Evolutionary conservation across 92 coral and sea anemone genomes (phyloP), one percentile per base, ranked within the genome.

Genomic region (Siderastrea radians): DNA sequence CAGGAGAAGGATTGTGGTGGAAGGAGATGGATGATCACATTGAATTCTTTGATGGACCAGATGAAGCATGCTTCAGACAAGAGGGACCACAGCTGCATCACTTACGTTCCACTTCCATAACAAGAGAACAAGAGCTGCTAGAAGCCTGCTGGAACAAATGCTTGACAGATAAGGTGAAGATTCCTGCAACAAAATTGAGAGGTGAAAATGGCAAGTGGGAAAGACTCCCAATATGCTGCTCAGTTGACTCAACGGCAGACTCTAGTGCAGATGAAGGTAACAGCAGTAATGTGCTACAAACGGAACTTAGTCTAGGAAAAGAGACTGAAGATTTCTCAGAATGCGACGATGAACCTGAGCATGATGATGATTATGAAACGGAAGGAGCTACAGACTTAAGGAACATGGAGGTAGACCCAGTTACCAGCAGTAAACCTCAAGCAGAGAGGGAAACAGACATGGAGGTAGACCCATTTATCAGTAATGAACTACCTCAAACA

Each of bases 1-100:
- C 89, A 64, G 95, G 94, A 48, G 76, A 87, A 52, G 82, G 94
- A 0, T 80, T 89, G 0, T 92, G 95, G 92, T 91, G 97, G 96
- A 88, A 48, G 7, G 93, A 92, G 77, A 66, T 47, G 17, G 90
- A 86, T 61, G 86, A 83, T 50, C 16, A 51, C 70, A 86, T 89
- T 72, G 90, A 92, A 74, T 94, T 92, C 82, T 89, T 92, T 77
- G 95, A 94, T 73, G 91, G 93, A n/a, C 86, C 90, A 45, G 86
- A 85, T 45, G 90, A 84, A 84, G 12, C 75, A 44, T 2, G 53
- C 55, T 81, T 74, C 69, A 74, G 91, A 63, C 74, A 81, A 38
- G 68, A 88, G 58, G 87, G 93, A 46, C 87, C 90, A 86, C 51
- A n/a, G n/a, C n/a, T n/a, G n/a, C n/a, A n/a, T n/a, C n/a, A n/a